Conservation (phyloP, 2,113 vertebrate species). For the Pseudopodoces humilis region DNA sequence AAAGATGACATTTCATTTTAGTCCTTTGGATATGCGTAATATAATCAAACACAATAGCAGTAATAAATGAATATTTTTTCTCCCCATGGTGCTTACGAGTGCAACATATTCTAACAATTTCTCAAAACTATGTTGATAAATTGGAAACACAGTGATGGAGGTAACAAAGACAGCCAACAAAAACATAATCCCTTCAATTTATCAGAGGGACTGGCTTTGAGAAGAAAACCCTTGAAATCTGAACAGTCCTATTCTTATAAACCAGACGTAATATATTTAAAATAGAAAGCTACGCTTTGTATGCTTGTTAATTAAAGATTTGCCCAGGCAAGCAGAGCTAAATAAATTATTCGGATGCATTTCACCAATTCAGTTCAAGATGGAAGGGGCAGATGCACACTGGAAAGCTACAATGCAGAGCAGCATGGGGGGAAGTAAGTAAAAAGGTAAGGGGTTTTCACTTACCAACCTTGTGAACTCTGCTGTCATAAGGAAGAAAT, state of each 20-base stretch:
- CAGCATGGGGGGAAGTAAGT: neutral
- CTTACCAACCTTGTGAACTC: neutral
- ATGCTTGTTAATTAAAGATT: neutral
- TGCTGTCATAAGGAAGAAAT: neutral
- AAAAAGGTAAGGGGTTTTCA: neutral
- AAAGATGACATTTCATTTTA: slow-evolving; percentile 53
- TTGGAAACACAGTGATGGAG: slow-evolving; percentile 47
- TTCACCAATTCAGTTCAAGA: neutral
- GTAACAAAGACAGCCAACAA: slow-evolving; percentile 43
- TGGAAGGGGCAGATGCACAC: neutral
- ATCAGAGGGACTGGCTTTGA: slow-evolving; percentile 47
- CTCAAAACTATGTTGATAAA: slow-evolving; percentile 49
- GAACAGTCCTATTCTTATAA: slow-evolving; percentile 41
- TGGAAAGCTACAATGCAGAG: neutral
- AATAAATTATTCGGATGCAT: neutral
- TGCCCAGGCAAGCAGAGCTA: neutral
- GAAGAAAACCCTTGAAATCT: slow-evolving; percentile 34
- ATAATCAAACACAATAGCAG: slow-evolving; percentile 57
- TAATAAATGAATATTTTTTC: slow-evolving; percentile 49
- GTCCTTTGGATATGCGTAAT: slow-evolving; percentile 23
- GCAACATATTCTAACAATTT: slow-evolving; percentile 28
- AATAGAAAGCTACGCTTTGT: neutral
- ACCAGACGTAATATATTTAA: slow-evolving; percentile 11
- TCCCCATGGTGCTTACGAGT: slow-evolving; percentile 9
- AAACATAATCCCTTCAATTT: slow-evolving; percentile 59